Percentiles rank a stretch among this genome's conserved stretches.
phyloP scores from a whole-genome alignment of 2,888 invertebrate species.

The Psylliodes chrysocephalus region DNA sequence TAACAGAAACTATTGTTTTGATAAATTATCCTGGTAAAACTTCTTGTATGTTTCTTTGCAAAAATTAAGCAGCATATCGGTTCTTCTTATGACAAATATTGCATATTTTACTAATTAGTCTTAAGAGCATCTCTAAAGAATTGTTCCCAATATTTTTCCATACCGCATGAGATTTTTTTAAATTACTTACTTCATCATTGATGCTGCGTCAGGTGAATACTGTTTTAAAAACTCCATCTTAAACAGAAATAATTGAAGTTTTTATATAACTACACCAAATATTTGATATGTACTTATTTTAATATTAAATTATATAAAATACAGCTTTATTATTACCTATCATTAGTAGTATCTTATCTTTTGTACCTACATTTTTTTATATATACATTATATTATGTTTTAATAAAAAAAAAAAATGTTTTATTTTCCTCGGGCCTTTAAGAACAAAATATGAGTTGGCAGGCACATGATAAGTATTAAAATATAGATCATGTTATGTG shows the following conservation, averaged over 20 bases:
- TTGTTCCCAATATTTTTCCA: conserved; percentile 11
- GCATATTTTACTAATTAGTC: no score
- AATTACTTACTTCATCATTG: conserved; percentile 36
- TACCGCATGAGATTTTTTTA: conserved; percentile 12
- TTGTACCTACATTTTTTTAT: conserved; percentile 11
- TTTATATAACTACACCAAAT: conserved; percentile 26
- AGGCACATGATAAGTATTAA: no score
- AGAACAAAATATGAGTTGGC: no score
- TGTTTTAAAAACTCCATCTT: conserved; percentile 40
- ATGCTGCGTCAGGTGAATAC: conserved; percentile 12
- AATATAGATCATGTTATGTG: no score
- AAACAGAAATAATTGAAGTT: conserved; percentile 25
- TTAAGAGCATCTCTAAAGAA: no score
- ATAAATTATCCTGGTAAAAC: no score
- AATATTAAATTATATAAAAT: conserved; percentile 17
- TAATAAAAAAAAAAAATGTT: background rate
- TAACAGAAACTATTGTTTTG: no score
- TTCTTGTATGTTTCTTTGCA: no score
- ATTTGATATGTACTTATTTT: conserved; percentile 23
- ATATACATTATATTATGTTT: background rate
- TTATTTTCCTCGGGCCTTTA: no score
- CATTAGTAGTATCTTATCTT: conserved; percentile 14
- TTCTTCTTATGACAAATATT: no score
- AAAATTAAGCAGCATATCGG: background rate
- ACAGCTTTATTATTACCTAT: conserved; percentile 21